phyloP scores from a whole-genome alignment of 2,113 vertebrate species.

The Microcebus tavaratra region DNA sequence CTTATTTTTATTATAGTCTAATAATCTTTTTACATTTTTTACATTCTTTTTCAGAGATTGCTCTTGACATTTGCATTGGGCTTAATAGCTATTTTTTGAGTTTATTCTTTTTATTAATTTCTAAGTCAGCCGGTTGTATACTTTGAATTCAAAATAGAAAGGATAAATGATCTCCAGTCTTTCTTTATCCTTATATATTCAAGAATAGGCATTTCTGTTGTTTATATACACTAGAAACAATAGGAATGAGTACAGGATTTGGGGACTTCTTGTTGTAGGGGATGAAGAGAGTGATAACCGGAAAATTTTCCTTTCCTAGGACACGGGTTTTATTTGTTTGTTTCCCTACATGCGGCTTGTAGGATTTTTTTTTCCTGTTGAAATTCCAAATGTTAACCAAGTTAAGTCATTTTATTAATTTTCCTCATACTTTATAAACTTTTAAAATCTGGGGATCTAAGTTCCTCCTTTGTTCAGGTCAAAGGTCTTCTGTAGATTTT shows the following conservation, averaged over 20 bases:
- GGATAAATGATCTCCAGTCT: neutral
- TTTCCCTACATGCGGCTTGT: neutral
- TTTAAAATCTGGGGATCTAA: neutral
- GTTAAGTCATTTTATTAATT: constrained; percentile 31
- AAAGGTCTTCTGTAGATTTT: neutral
- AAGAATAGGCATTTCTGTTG: neutral
- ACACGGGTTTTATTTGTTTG: constrained; percentile 7
- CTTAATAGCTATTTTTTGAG: neutral
- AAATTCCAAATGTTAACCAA: constrained; percentile 15
- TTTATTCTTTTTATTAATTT: neutral
- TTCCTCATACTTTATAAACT: neutral
- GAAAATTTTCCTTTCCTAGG: neutral
- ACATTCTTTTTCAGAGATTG: neutral
- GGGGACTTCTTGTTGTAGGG: neutral
- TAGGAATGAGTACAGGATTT: neutral
- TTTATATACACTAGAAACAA: neutral
- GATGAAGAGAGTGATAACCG: neutral
- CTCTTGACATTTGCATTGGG: constrained; percentile 22
- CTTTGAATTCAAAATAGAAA: constrained; percentile 43
- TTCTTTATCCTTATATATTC: neutral
- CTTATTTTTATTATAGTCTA: constrained; percentile 24
- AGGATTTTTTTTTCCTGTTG: constrained; percentile 31
- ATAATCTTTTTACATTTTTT: constrained; percentile 11
- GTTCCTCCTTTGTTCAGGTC: neutral
- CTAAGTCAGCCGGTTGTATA: neutral